These are phyloP conservation scores for Agrotis puta DNA, from an alignment of 2,888 invertebrate species.

Conservation along the genomic window DNA sequence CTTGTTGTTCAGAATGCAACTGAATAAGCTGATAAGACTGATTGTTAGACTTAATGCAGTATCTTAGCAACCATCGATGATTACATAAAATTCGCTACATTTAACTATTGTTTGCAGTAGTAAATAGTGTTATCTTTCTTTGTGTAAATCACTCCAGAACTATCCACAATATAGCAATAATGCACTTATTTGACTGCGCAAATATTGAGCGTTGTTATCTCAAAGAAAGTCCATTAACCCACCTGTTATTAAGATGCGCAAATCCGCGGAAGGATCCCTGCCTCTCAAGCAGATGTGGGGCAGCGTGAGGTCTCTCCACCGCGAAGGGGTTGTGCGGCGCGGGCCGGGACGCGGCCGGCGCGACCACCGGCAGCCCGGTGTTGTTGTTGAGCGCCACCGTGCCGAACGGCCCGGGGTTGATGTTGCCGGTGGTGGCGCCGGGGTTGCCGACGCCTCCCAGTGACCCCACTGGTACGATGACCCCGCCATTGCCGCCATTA, in stretches of 20 bases:
- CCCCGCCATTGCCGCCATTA: slow-evolving; percentile 44
- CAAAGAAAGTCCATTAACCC: neutral
- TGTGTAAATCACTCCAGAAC: neutral
- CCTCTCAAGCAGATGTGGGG: slow-evolving; percentile 97
- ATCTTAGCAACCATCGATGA: neutral
- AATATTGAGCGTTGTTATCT: neutral
- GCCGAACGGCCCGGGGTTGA: slow-evolving; percentile 32
- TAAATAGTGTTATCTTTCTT: neutral
- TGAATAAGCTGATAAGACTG: too few relatives aligned
- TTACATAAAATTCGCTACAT: neutral
- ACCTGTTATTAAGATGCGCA: slow-evolving; percentile 93
- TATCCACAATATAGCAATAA: neutral
- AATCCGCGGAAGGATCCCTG: slow-evolving; percentile 99
- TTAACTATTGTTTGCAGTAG: neutral
- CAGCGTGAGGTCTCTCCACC: slow-evolving; percentile 98
- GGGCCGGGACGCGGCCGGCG: slow-evolving; percentile 76
- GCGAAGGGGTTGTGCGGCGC: slow-evolving; percentile 96
- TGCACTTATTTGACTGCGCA: neutral
- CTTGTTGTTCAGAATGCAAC: neutral
- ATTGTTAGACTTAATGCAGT: too few relatives aligned
- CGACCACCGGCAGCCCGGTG: slow-evolving; percentile 63
- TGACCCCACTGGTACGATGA: slow-evolving; percentile 59
- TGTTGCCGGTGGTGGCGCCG: slow-evolving; percentile 28
- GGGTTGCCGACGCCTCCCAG: slow-evolving; percentile 57
- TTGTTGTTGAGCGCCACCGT: neutral